phyloP scores from a whole-genome alignment of 64 coral and sea anemone species.

The Pachyseris speciosa region DNA sequence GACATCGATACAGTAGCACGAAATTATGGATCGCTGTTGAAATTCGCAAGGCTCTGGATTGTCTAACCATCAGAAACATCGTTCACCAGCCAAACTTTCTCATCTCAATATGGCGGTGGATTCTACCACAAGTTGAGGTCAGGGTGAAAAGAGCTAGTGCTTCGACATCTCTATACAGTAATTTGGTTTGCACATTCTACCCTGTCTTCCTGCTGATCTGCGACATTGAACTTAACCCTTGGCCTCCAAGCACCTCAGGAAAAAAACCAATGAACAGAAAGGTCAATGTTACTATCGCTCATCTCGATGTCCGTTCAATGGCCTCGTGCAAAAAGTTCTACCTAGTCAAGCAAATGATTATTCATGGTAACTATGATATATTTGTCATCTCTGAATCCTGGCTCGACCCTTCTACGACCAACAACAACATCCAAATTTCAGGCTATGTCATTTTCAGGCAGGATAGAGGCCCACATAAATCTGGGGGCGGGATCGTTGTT shows the following conservation, averaged over 20 bases:
- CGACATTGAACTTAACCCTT: conserved; percentile 23
- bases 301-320: conserved; percentile 37
- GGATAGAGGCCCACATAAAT: conserved; percentile 49
- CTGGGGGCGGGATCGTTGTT: conserved; percentile 22
- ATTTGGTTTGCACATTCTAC: conserved; percentile 39
- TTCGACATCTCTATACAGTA: background rate
- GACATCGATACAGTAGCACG: background rate
- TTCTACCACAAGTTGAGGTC: background rate
- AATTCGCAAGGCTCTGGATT: background rate
- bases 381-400: too few species aligned
- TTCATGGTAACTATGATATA: background rate
- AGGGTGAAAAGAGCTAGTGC: conserved; percentile 28
- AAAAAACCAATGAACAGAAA: conserved; percentile 27
- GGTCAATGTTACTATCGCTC: conserved; percentile 21
- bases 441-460: conserved; percentile 47
- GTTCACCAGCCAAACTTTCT: background rate
- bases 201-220: conserved; percentile 2
- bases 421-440: conserved; percentile 17
- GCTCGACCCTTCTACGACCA: background rate
- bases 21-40: background rate
- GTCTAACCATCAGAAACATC: background rate
- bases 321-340: background rate
- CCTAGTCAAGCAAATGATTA: background rate
- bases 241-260: background rate
- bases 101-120: background rate